phyloP scores from a whole-genome alignment of 2,888 invertebrate species.

The Epirrhoe tristata region DNA sequence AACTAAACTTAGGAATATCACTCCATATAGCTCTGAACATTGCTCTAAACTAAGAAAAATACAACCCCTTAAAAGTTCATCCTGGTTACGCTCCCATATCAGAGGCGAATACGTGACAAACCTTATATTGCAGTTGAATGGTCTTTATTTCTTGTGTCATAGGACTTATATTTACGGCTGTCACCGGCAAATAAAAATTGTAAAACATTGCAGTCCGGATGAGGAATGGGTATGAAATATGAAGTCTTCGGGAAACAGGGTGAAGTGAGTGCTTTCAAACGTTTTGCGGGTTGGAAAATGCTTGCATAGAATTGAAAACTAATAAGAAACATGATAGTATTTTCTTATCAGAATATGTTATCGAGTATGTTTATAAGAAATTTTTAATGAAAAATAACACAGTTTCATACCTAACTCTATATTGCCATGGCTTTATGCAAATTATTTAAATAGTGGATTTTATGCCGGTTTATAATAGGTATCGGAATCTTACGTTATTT shows the following conservation, averaged over 20 bases:
- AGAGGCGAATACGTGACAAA: slow-evolving; percentile 50
- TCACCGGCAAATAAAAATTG: slow-evolving; percentile 43
- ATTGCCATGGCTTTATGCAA: no score
- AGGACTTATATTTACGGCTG: slow-evolving; percentile 47
- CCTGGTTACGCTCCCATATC: slow-evolving; percentile 23
- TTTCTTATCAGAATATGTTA: slow-evolving; percentile 10
- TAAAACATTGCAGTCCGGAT: slow-evolving; percentile 38
- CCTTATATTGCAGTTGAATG: slow-evolving; percentile 50
- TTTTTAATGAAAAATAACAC: slow-evolving; percentile 25
- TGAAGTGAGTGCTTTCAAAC: slow-evolving; percentile 49
- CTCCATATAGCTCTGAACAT: background rate
- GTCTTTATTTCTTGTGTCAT: slow-evolving; percentile 44
- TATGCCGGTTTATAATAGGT: background rate
- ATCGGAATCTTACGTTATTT: background rate
- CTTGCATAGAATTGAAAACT: slow-evolving; percentile 34
- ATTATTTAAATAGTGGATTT: no score
- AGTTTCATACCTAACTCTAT: no score
- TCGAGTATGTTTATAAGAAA: slow-evolving; percentile 39
- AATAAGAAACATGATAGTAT: slow-evolving; percentile 34
- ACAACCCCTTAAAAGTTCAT: slow-evolving; percentile 8
- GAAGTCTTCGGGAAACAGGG: slow-evolving; percentile 58
- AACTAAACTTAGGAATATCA: background rate
- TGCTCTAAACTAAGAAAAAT: background rate
- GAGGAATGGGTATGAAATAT: slow-evolving; percentile 41
- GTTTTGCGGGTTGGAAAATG: slow-evolving; percentile 35